phyloP scores from a whole-genome alignment of 2,113 vertebrate species.

The Chaetura pelagica region DNA sequence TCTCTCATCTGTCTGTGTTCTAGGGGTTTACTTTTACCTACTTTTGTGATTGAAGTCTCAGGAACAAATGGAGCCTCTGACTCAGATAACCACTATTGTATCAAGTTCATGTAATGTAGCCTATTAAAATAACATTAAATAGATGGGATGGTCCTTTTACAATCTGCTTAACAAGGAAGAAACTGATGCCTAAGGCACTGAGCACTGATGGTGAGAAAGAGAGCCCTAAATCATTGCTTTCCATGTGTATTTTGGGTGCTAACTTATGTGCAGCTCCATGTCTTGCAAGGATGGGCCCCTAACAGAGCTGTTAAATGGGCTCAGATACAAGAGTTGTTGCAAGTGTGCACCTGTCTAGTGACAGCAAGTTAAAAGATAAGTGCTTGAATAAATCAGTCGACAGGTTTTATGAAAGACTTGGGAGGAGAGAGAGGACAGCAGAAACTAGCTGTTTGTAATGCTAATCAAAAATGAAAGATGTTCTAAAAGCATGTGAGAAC shows the following conservation, averaged over 20 bases:
- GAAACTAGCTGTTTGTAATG: constrained; percentile 46
- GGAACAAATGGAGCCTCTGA: not conserved
- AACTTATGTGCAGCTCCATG: not conserved
- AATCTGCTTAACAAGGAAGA: not conserved
- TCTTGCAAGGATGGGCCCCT: constrained; percentile 8
- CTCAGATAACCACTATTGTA: not conserved
- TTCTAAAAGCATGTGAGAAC: constrained; percentile 33
- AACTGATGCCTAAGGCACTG: constrained; percentile 16
- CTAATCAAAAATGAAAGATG: constrained; percentile 52
- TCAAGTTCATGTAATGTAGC: not conserved
- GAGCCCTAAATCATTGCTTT: not conserved
- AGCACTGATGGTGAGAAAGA: not conserved
- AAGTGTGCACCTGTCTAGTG: constrained; percentile 56
- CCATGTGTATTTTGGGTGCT: not conserved
- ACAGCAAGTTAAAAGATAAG: constrained; percentile 56
- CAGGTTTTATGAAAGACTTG: constrained; percentile 73
- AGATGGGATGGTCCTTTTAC: constrained; percentile 29
- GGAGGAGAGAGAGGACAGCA: constrained; percentile 53
- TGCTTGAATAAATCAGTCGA: constrained; percentile 65
- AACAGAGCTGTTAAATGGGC: constrained; percentile 33
- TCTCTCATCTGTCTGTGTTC: not conserved
- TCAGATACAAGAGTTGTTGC: constrained; percentile 12
- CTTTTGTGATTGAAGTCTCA: not conserved
- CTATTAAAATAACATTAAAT: constrained; percentile 44
- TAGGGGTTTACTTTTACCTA: not conserved